Percentiles rank a stretch among this genome's conserved stretches.
These are phyloP conservation scores for Hesperophylax magnus DNA, from an alignment of 1,140 invertebrate species.

Conservation along the genomic window DNA sequence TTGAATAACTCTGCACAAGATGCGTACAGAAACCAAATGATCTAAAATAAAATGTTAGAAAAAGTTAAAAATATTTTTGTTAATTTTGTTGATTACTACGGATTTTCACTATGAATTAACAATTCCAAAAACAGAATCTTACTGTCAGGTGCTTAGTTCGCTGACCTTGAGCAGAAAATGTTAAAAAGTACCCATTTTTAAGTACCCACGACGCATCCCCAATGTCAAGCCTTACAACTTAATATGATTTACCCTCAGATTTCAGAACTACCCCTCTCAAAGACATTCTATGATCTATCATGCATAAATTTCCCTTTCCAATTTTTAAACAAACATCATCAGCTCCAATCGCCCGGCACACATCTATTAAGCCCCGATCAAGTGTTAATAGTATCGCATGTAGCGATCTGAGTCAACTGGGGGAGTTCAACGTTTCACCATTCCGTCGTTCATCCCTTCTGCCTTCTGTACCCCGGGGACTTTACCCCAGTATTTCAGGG, in stretches of 20 bases:
- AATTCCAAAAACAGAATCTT: no score
- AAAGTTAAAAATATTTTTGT: no score
- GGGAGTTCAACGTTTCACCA: neutral
- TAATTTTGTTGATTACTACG: no score
- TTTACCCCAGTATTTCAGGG: neutral
- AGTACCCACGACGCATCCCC: no score
- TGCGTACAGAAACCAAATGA: no score
- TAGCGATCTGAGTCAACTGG: slow-evolving; percentile 37
- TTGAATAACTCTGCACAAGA: no score
- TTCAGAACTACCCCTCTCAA: neutral
- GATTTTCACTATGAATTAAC: no score
- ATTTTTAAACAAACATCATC: slow-evolving; percentile 36
- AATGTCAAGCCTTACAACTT: no score
- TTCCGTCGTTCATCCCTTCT: slow-evolving; percentile 2
- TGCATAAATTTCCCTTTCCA: slow-evolving; percentile 5
- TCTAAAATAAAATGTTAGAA: no score
- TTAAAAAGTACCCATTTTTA: neutral
- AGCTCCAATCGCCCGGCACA: slow-evolving; percentile 18
- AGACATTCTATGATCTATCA: neutral
- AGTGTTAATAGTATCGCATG: slow-evolving; percentile 45
- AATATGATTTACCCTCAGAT: no score
- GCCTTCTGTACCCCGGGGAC: neutral
- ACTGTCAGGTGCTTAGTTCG: neutral
- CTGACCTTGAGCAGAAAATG: neutral
- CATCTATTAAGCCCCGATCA: slow-evolving; percentile 38